These are phyloP conservation scores for Coracias cyanogaster DNA, from an alignment of 2,797 vertebrate species.

Conservation along the genomic window DNA sequence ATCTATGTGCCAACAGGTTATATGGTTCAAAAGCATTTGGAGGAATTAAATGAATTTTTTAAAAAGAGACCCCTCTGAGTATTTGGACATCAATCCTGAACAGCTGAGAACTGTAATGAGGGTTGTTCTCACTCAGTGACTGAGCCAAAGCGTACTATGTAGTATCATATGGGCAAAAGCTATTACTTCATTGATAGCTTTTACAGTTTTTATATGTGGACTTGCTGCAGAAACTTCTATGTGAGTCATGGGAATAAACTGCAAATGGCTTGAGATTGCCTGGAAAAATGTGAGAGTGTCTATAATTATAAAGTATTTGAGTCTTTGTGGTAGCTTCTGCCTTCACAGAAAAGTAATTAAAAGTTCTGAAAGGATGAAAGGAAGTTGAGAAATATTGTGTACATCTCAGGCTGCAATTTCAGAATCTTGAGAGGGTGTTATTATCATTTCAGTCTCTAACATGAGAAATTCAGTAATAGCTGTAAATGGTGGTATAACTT, in stretches of 20 bases:
- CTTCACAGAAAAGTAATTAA: conserved; percentile 19
- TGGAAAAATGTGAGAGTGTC: neutral
- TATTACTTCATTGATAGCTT: neutral
- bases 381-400: neutral
- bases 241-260: neutral
- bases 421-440: neutral
- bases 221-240: neutral
- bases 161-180: neutral
- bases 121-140: neutral
- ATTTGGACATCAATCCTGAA: neutral
- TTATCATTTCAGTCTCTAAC: neutral
- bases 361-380: conserved; percentile 33
- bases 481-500: neutral
- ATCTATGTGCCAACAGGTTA: neutral
- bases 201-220: neutral
- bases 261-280: neutral
- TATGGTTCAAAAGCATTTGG: neutral
- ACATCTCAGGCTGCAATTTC: neutral
- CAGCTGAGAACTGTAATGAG: neutral
- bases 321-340: neutral
- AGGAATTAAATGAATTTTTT: neutral
- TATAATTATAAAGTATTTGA: neutral
- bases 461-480: conserved; percentile 37
- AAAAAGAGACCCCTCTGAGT: neutral
- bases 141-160: neutral